Evolutionary conservation across 2,888 invertebrate genomes (phyloP).

Genomic region (Noctua janthina): DNA sequence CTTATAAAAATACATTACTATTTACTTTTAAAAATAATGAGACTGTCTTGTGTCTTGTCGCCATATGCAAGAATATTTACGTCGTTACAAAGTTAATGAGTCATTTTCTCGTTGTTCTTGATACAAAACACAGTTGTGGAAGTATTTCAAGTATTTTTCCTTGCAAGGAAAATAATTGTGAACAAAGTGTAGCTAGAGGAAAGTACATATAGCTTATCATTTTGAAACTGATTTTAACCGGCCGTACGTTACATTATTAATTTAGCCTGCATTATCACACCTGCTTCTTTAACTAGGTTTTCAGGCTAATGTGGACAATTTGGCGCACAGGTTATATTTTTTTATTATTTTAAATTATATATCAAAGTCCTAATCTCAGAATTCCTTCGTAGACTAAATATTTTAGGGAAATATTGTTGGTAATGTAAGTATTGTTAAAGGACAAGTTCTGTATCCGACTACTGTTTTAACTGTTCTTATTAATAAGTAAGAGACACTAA

Average conservation of each 20-base stretch:
- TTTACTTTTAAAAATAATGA: conserved; percentile 43
- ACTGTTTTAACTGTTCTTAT: not conserved
- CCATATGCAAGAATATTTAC: conserved; percentile 45
- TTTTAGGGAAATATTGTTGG: not conserved
- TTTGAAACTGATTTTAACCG: not conserved
- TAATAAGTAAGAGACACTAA: not conserved
- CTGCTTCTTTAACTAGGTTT: not conserved
- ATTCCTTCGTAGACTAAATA: not conserved
- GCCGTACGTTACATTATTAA: too few relatives aligned
- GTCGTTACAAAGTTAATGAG: conserved; percentile 19
- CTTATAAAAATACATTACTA: conserved; percentile 28
- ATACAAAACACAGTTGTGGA: conserved; percentile 13
- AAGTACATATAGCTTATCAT: not conserved
- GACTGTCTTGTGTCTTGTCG: conserved; percentile 23
- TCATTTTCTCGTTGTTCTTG: conserved; percentile 38
- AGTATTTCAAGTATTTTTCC: conserved; percentile 33
- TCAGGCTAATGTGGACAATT: not conserved
- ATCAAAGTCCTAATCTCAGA: not conserved
- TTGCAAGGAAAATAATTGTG: conserved; percentile 4
- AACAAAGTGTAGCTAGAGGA: not conserved
- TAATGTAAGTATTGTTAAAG: not conserved
- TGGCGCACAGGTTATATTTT: not conserved
- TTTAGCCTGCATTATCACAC: too few relatives aligned
- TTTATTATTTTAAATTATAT: not conserved
- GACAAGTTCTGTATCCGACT: not conserved